These are phyloP conservation scores for Paramormyrops kingsleyae DNA, from an alignment of 2,113 vertebrate genomes.

Conservation along the genomic window DNA sequence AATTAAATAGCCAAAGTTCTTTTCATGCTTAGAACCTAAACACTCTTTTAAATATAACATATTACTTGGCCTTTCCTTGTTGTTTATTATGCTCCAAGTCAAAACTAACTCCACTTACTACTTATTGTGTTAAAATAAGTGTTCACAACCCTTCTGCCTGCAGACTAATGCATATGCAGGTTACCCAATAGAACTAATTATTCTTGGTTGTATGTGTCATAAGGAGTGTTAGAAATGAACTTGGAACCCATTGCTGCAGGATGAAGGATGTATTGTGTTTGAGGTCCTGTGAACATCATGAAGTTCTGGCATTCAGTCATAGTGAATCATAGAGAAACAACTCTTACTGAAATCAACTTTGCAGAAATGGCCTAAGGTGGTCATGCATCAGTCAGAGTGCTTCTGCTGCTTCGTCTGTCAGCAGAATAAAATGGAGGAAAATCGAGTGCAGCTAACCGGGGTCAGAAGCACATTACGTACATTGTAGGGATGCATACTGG, in stretches of 20 bases:
- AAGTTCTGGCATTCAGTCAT: neutral
- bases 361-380: neutral
- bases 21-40: neutral
- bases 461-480: neutral
- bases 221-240: neutral
- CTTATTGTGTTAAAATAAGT: neutral
- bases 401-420: neutral
- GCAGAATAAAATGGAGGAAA: neutral
- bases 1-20: neutral
- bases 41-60: neutral
- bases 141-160: neutral
- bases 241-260: neutral
- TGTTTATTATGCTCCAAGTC: neutral
- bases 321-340: neutral
- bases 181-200: neutral
- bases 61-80: neutral
- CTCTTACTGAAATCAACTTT: neutral
- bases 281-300: neutral
- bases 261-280: neutral
- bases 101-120: neutral
- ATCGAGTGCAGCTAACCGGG: neutral
- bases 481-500: neutral
- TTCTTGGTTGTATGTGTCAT: neutral
- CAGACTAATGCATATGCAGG: neutral
- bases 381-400: neutral